Base-by-base conservation (phyloP, 2,113 vertebrate species). In the Riparia riparia region DNA sequence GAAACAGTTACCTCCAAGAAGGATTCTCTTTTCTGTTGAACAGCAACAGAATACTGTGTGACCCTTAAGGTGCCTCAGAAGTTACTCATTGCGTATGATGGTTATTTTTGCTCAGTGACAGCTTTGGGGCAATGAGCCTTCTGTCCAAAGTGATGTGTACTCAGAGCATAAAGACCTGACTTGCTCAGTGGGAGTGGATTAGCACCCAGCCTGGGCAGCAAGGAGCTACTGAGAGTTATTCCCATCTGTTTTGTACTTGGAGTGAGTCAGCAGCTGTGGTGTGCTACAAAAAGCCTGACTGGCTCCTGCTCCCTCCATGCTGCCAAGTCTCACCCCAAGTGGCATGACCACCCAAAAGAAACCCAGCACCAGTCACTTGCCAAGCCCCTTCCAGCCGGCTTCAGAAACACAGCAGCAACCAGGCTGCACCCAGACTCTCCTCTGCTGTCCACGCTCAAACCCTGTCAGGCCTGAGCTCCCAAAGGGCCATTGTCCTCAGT, bases 321-420 rank as follows among this genome's bases (percentile, higher is more conserved):
- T 16, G 10, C 32, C 54, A 65, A 16, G 61, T 17, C 25, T 63
- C 66, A 50, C 29, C 12, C 47, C 6, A 2, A 20, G 44, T 4
- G 57, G 70, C 47, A 71, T n/a, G 61, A 50, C 34, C 3, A 0
- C 17, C 37, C 61, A 11, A 7, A 82, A 53, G 39, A 90, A 85
- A 66, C 4, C 61, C 37, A 31, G 34, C 61, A 71, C 14, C 4
- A 0, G 17, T 7, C 47, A 39, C 51, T 34, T 25, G 26, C n/a
- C 71, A 49, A 76, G 56, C 18, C 61, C 57, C 44, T 61, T 63
- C 47, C 57, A 71, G 57, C 12, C 1, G 0, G 21, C 50, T 37
- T 70, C 29, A 6, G n/a, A 76, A 79, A 21, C 0, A 1, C 56
- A 17, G n/a, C 25, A 1, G 31, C 2, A 8, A 4, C 16, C 12